Conservation (phyloP, 2,888 invertebrate genomes). For the Nowickia ferox region DNA sequence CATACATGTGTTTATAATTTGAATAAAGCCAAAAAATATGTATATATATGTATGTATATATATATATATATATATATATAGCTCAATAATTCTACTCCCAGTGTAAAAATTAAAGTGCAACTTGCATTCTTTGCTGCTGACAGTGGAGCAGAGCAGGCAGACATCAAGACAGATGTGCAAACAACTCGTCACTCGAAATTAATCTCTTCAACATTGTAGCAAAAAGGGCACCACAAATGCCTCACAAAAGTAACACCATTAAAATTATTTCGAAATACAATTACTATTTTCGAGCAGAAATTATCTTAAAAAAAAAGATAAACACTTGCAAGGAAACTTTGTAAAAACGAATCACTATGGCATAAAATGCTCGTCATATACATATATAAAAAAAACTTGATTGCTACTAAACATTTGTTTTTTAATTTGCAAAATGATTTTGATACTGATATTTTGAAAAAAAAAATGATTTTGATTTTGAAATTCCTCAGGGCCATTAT, state of each 20-base stretch:
- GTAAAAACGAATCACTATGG: conserved; percentile 7
- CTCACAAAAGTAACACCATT: conserved; percentile 22
- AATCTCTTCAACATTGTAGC: conserved; percentile 55
- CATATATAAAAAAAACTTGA: too few species aligned
- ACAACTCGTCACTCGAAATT: conserved; percentile 48
- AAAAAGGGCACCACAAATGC: conserved; percentile 47
- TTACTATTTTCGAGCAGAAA: not conserved
- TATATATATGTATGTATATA: not conserved
- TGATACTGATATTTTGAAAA: too few species aligned
- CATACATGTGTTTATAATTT: not conserved
- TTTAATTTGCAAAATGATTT: too few species aligned
- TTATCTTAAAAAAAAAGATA: not conserved
- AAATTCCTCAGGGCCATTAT: too few species aligned
- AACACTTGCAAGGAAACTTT: not conserved
- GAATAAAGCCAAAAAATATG: not conserved
- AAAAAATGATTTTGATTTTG: too few species aligned
- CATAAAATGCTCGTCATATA: too few species aligned
- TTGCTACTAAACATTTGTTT: not conserved
- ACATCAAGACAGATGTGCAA: conserved; percentile 25
- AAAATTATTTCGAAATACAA: conserved; percentile 39
- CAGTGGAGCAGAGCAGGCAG: not conserved
- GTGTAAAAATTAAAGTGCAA: conserved; percentile 30
- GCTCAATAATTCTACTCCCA: conserved; percentile 4
- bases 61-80: conserved; percentile 2
- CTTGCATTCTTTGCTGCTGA: conserved; percentile 23